Evolutionary conservation across 2,888 invertebrate genomes (phyloP), one percentile per base, ranked within the genome.

Genomic region (Barypeithes pellucidus): DNA sequence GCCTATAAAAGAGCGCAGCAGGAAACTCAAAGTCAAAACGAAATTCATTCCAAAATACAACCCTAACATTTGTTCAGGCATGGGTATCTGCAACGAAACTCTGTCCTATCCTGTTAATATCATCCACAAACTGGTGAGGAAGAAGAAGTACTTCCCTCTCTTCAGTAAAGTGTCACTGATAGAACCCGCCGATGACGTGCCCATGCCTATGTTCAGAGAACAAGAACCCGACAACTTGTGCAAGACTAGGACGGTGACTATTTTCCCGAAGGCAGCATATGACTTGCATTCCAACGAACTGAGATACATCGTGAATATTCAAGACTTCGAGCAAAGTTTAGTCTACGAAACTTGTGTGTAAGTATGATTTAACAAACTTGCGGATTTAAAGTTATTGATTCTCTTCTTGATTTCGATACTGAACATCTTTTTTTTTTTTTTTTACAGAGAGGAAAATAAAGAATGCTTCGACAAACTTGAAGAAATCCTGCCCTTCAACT

Each of bases 271-370:
- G 82, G 86, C 87, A 0, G 92, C 90, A 0, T 82, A 86, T 60
- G 91, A 89, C 68, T 85, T 87, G 65, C 85, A 90, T 7, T 89
- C 89, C 4, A 87, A 89, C 62, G 93, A 92, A 90, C 47, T 50
- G 12, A 86, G 90, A 77, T 87, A 88, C 43, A 89, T 95, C 12
- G 86, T 94, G 0, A 93, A 95, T 82, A 88, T 89, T 8, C 88
- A 89, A 0, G 85, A 88, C 0, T 91, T 90, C 69, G 87, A 89
- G 29, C 95, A 95, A 84, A 92, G 91, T 29, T 89, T 94, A 57
- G 88, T 90, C 57, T 89, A 92, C 1, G 94, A 95, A 83, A 89
- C 89, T 75, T 95, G 95, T 88, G 77, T 85, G 76, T 76, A 76
- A 74, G 76, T 74, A 65, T 59, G 29, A n/a, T n/a, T n/a, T n/a